Evolutionary conservation across 2,113 vertebrate genomes (phyloP).

Genomic region (Nycticorax nycticorax): DNA sequence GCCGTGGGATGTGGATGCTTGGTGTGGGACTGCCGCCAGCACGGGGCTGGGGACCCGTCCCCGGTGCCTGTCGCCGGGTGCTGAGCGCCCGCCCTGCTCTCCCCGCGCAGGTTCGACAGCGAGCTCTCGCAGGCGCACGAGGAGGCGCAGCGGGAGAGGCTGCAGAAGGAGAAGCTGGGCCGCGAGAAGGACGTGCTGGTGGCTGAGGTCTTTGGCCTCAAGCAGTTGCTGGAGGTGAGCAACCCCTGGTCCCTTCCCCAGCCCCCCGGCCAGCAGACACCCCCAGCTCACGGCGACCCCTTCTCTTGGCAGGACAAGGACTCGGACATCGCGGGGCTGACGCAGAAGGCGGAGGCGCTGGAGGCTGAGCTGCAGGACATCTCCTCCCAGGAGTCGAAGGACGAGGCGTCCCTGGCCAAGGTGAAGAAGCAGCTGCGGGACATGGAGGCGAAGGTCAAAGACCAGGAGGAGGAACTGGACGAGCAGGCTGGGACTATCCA

Average conservation of each 20-base stretch:
- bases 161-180: slow-evolving; percentile 87
- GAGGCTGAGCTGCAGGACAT: slow-evolving; percentile 93
- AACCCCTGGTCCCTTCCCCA: fast-evolving
- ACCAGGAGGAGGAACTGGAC: slow-evolving; percentile 97
- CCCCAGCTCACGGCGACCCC: fast-evolving
- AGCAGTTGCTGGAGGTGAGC: slow-evolving; percentile 91
- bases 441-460: slow-evolving; percentile 93
- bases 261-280: fast-evolving
- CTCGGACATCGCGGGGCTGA: slow-evolving; percentile 83
- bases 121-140: slow-evolving; percentile 88
- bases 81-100: not conserved
- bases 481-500: slow-evolving; percentile 97
- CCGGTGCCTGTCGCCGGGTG: fast-evolving
- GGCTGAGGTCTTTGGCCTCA: slow-evolving; percentile 86
- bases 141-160: slow-evolving; percentile 88
- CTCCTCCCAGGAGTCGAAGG: slow-evolving; percentile 94
- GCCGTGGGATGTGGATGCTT: not conserved
- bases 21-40: fast-evolving
- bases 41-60: not conserved
- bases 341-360: slow-evolving; percentile 87
- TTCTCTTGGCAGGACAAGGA: slow-evolving; percentile 85
- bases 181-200: slow-evolving; percentile 90
- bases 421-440: slow-evolving; percentile 94
- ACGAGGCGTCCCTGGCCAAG: slow-evolving; percentile 92
- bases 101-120: slow-evolving; percentile 82